Evolutionary conservation across 2,888 invertebrate genomes (phyloP), one percentile per base, ranked within the genome.

Genomic region (Diaperis boleti): DNA sequence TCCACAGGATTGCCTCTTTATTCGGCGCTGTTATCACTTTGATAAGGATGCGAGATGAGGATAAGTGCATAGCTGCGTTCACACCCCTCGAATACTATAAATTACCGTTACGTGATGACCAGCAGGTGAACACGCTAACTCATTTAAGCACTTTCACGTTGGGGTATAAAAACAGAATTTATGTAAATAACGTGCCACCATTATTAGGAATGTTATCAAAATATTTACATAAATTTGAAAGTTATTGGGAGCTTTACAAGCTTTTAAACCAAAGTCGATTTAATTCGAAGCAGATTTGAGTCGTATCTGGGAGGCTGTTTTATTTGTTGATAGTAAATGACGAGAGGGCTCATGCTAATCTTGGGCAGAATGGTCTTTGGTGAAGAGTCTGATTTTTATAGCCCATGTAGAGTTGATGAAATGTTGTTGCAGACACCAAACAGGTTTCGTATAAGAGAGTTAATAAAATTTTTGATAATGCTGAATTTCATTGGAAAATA

Each of bases 51-150:
- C 66, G 61, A 49, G 56, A 56, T 49, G 57, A 22, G 63, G 64
- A 68, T 69, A 66, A 72, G 72, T 72, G 72, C 68, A 60, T 67
- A 67, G 65, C 66, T 64, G 65, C 66, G 71, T 67, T 70, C 70
- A 71, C 72, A 71, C 72, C 71, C 70, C 59, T 59, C 65, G 13
- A 59, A 59, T 39, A 42, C 41, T 22, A 63, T 63, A 63, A 63
- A 63, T 63, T 55, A 61, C 61, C 54, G 54, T 61, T 55, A 61
- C 50, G 45, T 17, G 54, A 54, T 54, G 54, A 42, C 54, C 42
- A 56, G 45, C 56, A 56, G 56, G 35, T 45, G 56, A 47, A 59
- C 59, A 50, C 18, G 59, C 50, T 44, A 59, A 59, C 50, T 59
- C 50, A 59, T 59, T 59, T 50, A 50, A 18, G 29, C 50, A 59